Evolutionary conservation across 1,140 invertebrate species (phyloP).

Genomic region (Orchestia grillus): DNA sequence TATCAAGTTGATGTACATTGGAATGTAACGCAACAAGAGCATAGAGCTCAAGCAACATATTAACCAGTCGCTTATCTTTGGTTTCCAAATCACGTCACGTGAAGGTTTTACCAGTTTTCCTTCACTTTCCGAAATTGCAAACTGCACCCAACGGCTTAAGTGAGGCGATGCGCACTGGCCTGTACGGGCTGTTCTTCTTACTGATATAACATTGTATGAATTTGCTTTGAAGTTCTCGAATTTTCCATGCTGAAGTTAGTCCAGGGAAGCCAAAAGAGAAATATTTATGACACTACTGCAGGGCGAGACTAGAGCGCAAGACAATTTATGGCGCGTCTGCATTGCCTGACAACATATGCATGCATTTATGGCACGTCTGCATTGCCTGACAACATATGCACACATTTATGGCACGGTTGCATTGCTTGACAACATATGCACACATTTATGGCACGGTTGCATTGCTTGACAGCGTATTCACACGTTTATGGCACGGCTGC

Average conservation of each 20-base stretch:
- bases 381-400: no score
- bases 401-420: no score
- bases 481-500: no score
- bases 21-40: background rate
- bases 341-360: no score
- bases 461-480: no score
- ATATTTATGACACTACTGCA: background rate
- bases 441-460: no score
- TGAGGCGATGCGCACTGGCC: background rate
- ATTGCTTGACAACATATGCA: no score
- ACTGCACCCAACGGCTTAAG: background rate
- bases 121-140: background rate
- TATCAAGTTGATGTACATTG: no score
- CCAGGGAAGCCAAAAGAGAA: background rate
- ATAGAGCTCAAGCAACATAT: background rate
- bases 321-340: no score
- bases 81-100: background rate
- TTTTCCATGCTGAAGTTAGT: background rate
- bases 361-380: no score
- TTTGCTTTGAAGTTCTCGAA: background rate
- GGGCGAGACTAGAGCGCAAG: no score
- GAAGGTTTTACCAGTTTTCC: background rate
- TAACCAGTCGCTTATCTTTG: background rate
- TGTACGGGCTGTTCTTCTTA: background rate
- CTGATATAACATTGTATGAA: background rate